Conservation (phyloP, 2,113 vertebrate species). For the Eulacestoma nigropectus region DNA sequence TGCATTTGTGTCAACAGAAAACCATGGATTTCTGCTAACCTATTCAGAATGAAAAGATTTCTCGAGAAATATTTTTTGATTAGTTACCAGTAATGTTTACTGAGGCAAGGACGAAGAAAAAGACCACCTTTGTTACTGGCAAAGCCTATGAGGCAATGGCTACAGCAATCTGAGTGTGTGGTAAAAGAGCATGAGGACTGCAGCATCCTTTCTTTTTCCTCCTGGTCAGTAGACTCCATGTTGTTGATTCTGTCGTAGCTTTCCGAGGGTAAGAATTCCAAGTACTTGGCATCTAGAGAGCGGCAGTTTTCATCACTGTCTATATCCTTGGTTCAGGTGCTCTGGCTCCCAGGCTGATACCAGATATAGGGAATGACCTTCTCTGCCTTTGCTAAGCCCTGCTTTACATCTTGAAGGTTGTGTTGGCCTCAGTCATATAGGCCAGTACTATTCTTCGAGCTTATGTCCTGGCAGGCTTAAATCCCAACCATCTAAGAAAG, state of each 20-base stretch:
- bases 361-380: neutral
- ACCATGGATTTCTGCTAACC: neutral
- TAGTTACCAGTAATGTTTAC: neutral
- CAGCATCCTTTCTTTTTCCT: neutral
- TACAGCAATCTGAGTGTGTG: neutral
- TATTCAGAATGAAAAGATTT: neutral
- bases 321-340: fast-evolving
- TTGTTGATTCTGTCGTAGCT: neutral
- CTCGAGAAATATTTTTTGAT: neutral
- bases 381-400: neutral
- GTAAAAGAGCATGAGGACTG: neutral
- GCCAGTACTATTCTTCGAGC: neutral
- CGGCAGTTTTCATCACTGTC: neutral
- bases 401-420: neutral
- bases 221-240: neutral
- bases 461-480: neutral
- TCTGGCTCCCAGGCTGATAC: neutral
- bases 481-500: neutral
- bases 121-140: neutral
- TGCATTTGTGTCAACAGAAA: neutral
- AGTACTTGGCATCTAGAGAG: neutral
- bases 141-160: neutral
- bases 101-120: neutral
- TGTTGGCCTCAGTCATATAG: neutral
- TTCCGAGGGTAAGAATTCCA: neutral